phyloP scores from a whole-genome alignment of 2,888 invertebrate genomes.

The Phasia obesa region DNA sequence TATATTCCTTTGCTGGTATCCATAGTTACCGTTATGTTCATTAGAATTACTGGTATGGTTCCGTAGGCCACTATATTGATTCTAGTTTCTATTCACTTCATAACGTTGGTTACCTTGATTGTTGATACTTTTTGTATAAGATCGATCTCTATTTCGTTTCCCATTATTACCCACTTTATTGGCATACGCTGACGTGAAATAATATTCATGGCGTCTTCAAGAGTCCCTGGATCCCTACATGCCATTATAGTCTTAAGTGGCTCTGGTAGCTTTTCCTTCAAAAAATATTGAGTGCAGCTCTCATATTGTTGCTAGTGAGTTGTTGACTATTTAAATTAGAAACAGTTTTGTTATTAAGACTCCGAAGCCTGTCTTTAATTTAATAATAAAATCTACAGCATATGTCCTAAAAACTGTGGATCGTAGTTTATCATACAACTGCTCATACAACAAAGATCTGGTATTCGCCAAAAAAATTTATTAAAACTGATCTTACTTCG shows the following conservation, averaged over 20 bases:
- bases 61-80: too few species aligned
- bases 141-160: too few species aligned
- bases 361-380: conserved; percentile 17
- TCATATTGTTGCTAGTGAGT: background rate
- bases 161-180: background rate
- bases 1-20: too few species aligned
- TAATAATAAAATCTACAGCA: background rate
- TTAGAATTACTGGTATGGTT: too few species aligned
- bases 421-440: conserved; percentile 9
- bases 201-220: conserved; percentile 5
- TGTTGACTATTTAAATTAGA: background rate
- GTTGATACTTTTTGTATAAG: too few species aligned
- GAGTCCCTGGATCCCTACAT: background rate
- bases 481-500: conserved; percentile 6
- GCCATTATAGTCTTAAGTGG: too few species aligned
- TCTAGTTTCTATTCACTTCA: too few species aligned
- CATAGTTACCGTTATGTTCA: too few species aligned
- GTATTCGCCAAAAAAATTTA: conserved; percentile 12
- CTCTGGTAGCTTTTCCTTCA: background rate
- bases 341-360: background rate
- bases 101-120: too few species aligned
- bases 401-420: background rate
- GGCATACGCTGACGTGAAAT: background rate
- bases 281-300: background rate
- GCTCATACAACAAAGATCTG: background rate